Base-by-base conservation (phyloP, 1,140 invertebrate species). In the Atta colombica region DNA sequence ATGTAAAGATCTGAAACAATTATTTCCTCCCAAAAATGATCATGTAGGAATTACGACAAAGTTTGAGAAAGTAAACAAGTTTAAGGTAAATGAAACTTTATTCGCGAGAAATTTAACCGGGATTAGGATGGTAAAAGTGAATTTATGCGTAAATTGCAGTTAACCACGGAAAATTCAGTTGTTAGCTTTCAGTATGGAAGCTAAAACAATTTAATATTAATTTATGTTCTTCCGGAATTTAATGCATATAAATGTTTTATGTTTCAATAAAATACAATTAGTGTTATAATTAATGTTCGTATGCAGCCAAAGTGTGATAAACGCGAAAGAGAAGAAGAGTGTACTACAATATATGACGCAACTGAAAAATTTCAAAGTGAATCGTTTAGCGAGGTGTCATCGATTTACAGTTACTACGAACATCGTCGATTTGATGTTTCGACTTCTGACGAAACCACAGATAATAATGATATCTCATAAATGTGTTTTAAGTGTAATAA, bases 371-470 rank as follows among this genome's bases (percentile, higher is more conserved):
- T 60, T 66, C 35, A 49, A 75, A 39, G 49, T 45, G 78, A 89
- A 71, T 28, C 85, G 16, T 63, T 89, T 8, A 86, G 16, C 21
- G 81, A 88, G 14, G 28, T 45, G 4, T 88, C 89, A 2, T 77
- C 85, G 5, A 21, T 31, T 71, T 81, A 72, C 69, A 58, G 35
- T 69, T 71, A 85, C 16, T 12, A 51, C 31, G 35, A 65, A 80
- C 61, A 51, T 25, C 28, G 65, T 53, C 35, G 35, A 86, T 88
- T 77, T 16, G 58, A 31, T 25, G 49, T 58, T 69, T 78, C 65
- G 4, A 88, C 49, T 35, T 91, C 80, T 0, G 86, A 90, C n/a
- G 91, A 92, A 55, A 91, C 71, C 0, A 89, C 87, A 10, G 89
- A 93, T 74, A 88, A 92, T 6, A 49, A 89, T 6, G 18, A 89